A percentile compares a stretch with the other conserved stretches of the same genome.
Conservation (phyloP, 2,888 invertebrate genomes). For the Colletes collaris region DNA sequence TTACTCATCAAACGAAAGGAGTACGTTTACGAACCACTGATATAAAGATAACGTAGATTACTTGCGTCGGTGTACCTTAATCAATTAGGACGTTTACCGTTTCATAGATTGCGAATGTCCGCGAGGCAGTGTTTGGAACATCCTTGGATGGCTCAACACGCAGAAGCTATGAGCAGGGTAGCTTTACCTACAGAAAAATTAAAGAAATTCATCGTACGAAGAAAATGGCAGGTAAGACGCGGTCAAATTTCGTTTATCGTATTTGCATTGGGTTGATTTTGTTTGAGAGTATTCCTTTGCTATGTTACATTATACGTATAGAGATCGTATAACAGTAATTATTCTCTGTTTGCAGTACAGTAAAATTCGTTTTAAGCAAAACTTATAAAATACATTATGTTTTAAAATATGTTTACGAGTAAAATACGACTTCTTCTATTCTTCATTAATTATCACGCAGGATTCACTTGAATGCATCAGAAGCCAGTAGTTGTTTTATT, state of each 20-base stretch:
- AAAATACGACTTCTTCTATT: no score
- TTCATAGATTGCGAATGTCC: slow-evolving; percentile 85
- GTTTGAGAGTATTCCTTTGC: slow-evolving; percentile 3
- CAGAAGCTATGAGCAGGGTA: slow-evolving; percentile 87
- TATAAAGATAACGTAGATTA: no score
- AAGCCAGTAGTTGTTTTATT: no score
- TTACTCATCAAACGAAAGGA: slow-evolving; percentile 91
- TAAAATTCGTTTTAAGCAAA: no score
- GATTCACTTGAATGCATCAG: no score
- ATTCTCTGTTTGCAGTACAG: no score
- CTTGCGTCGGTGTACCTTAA: no score
- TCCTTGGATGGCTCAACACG: slow-evolving; percentile 90
- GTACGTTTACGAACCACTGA: slow-evolving; percentile 81
- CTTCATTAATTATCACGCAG: no score
- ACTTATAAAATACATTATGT: no score
- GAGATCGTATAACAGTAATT: no score
- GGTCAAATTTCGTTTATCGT: slow-evolving; percentile 1
- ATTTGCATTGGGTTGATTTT: slow-evolving; percentile 64
- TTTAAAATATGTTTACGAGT: no score
- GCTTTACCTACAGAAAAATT: slow-evolving; percentile 91
- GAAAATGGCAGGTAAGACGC: slow-evolving; percentile 91
- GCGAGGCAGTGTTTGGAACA: slow-evolving; percentile 90
- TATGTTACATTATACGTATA: no score
- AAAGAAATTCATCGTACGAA: slow-evolving; percentile 91
- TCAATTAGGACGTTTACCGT: background rate